Conservation (phyloP, 2,888 invertebrate species). For the Lasioglossum villosulum region DNA sequence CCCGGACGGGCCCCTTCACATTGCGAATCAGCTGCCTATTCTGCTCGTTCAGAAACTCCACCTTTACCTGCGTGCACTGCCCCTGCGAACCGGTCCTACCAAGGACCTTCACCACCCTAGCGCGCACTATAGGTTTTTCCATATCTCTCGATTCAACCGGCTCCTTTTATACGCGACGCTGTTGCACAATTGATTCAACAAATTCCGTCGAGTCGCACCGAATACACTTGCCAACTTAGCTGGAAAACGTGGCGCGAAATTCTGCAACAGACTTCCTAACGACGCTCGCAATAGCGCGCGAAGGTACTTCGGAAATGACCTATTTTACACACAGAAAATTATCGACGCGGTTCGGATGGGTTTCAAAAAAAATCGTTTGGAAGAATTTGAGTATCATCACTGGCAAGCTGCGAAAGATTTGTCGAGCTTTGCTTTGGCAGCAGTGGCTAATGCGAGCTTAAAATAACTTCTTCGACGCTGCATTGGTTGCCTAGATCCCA, state of each 20-base stretch:
- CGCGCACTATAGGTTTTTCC: constrained; percentile 95
- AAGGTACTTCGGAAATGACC: background rate
- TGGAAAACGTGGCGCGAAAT: constrained; percentile 2
- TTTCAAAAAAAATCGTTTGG: background rate
- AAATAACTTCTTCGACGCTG: constrained; percentile 45
- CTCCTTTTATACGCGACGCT: background rate
- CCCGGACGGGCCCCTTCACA: constrained; percentile 99
- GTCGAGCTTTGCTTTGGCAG: constrained; percentile 49
- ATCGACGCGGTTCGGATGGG: background rate
- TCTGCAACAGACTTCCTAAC: background rate
- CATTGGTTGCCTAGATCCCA: constrained; percentile 42
- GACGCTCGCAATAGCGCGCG: background rate
- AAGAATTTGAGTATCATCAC: background rate
- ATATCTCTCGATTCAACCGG: constrained; percentile 82
- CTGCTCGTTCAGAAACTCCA: constrained; percentile 98
- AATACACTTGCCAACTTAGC: constrained; percentile 44
- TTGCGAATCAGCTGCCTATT: constrained; percentile 99
- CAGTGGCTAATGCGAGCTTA: constrained; percentile 51
- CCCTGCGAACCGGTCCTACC: constrained; percentile 99
- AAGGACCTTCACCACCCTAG: constrained; percentile 97
- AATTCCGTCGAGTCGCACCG: constrained; percentile 9
- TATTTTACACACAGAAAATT: background rate
- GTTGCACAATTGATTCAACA: constrained; percentile 16
- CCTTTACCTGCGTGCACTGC: constrained; percentile 99
- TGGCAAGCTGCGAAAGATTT: background rate